These are phyloP conservation scores for Callinectes sapidus DNA, from an alignment of 2,888 invertebrate species.

Conservation along the genomic window DNA sequence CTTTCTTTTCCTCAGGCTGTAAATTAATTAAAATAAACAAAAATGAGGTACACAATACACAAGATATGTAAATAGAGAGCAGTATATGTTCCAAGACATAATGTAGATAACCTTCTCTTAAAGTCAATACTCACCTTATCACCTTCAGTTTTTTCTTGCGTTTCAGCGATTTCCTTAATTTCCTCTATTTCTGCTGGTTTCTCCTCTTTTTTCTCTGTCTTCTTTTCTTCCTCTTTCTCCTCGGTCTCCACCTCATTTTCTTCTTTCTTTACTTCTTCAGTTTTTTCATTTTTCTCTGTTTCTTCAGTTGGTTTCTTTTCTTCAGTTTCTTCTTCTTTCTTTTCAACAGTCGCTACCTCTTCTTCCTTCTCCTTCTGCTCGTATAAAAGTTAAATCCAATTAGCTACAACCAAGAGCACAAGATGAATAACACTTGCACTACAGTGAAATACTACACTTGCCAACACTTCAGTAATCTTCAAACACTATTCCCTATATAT, in stretches of 20 bases:
- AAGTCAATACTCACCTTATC: slow-evolving; percentile 63
- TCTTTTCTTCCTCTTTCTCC: slow-evolving; percentile 74
- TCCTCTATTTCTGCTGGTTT: slow-evolving; percentile 72
- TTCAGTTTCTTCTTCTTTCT: slow-evolving; percentile 30
- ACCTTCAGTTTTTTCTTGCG: slow-evolving; percentile 58
- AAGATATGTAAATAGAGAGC: no score
- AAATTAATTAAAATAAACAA: not conserved
- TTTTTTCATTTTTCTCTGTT: slow-evolving; percentile 12
- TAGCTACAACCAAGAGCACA: not conserved
- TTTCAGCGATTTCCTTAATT: slow-evolving; percentile 2
- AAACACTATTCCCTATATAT: no score
- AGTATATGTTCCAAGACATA: not conserved
- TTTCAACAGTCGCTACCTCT: slow-evolving; percentile 4
- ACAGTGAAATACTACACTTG: not conserved
- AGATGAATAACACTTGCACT: not conserved
- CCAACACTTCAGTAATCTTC: no score
- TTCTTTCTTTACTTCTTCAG: slow-evolving; percentile 31
- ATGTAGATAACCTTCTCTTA: not conserved
- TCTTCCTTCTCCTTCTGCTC: not conserved
- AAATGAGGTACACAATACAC: not conserved
- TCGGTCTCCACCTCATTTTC: not conserved
- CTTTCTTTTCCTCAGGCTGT: slow-evolving; percentile 37
- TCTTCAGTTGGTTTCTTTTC: slow-evolving; percentile 31
- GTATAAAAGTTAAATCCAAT: not conserved
- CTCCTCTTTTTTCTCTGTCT: slow-evolving; percentile 74